phyloP scores from a whole-genome alignment of 2,888 invertebrate species.

The Acanthosoma haemorrhoidale region DNA sequence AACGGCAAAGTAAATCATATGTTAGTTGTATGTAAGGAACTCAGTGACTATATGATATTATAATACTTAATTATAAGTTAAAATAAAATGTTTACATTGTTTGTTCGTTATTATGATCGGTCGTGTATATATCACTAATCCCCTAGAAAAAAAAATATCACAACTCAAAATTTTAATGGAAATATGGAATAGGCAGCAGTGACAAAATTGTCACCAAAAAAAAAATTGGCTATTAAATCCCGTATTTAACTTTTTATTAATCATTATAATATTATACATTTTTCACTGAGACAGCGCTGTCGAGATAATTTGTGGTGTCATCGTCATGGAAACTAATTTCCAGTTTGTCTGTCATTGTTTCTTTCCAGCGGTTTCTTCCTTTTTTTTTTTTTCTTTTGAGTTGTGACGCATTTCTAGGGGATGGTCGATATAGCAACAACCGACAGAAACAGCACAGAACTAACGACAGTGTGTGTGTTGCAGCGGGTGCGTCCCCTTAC shows the following conservation, averaged over 20 bases:
- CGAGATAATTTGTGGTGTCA: neutral
- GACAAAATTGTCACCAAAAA: too few species aligned
- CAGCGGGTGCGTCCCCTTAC: constrained; percentile 72
- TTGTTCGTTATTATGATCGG: neutral
- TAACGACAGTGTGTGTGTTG: neutral
- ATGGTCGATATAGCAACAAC: neutral
- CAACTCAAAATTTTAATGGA: neutral
- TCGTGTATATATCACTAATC: neutral
- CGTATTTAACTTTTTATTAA: neutral
- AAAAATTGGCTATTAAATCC: neutral
- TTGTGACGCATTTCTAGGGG: neutral
- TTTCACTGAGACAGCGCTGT: neutral
- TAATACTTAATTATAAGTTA: constrained; percentile 6
- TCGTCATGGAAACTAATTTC: neutral
- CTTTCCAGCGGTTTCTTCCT: neutral
- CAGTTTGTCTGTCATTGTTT: neutral
- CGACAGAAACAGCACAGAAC: neutral
- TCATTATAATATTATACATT: constrained; percentile 2
- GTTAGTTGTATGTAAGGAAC: neutral
- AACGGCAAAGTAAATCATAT: too few species aligned
- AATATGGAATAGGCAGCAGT: too few species aligned
- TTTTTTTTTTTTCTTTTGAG: neutral
- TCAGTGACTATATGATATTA: constrained; percentile 7
- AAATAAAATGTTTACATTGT: neutral
- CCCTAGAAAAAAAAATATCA: constrained; percentile 4